Evolutionary conservation across 2,888 invertebrate species (phyloP), one percentile per base, ranked within the genome.

Genomic region (Erynnis tages): DNA sequence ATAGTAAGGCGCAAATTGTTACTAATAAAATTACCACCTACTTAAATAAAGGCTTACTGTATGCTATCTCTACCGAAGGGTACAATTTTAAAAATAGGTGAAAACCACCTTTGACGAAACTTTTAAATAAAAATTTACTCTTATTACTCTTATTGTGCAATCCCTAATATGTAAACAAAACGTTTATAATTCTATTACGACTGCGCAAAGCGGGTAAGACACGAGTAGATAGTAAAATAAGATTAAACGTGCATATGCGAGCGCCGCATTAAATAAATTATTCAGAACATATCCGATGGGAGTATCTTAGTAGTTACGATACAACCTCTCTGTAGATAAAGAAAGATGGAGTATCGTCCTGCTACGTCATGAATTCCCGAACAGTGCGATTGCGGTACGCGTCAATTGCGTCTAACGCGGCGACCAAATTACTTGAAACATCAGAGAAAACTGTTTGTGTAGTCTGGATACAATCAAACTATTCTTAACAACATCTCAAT

Each of bases 121-220:
- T n/a, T n/a, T n/a, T n/a, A n/a, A n/a, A n/a, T n/a, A n/a, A n/a
- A n/a, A n/a, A n/a, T n/a, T n/a, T n/a, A n/a, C n/a, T n/a, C n/a
- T n/a, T n/a, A n/a, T n/a, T n/a, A n/a, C n/a, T n/a, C n/a, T n/a
- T n/a, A n/a, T n/a, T n/a, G n/a, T n/a, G n/a, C n/a, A 32, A 2
- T 7, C 11, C 13, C 16, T 32, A 41, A 13, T 13, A 7, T 8
- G 4, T 11, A 16, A 27, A 13, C 41, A 16, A 41, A 27, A 27
- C 10, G 17, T 41, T 29, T 41, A 14, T 37, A 46, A 46, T 46
- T 17, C 37, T 38, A 47, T 47, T 47, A 47, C n/a, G 38, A 37
- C 35, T 25, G 35, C 27, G 17, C 27, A 17, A 25, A 10, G 45
- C 25, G 10, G 25, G 14, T 27, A 27, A 46, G 17, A 10, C 37